Evolutionary conservation across 2,888 invertebrate species (phyloP), one percentile per base, ranked within the genome.

Genomic region (Bugula neritina): DNA sequence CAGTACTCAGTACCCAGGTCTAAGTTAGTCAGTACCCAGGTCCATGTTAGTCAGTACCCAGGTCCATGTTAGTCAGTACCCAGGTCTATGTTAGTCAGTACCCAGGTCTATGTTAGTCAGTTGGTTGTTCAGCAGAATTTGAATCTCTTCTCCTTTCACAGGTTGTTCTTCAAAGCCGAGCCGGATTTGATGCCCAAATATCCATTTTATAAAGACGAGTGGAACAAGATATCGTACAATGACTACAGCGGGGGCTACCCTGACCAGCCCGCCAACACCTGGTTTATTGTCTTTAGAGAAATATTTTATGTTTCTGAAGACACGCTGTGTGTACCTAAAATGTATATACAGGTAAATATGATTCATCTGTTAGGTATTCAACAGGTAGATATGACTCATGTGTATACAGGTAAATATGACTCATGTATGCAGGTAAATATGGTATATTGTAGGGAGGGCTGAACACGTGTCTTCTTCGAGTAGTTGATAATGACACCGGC

Each of bases 211-310:
- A 77, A 80, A 72, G 84, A 84, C 73, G 84, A 83, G 73, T 83
- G 84, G 83, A 84, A 83, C 76, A 83, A 83, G 75, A 81, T 84
- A 29, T 80, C 81, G 0, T 84, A 80, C 74, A 76, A 78, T 69
- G 84, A 84, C 73, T 84, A 83, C 74, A 77, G 78, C 55, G 84
- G 84, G 1, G 73, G 73, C 29, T 82, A 78, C 73, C 79, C 80
- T 29, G 84, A 84, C 54, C 84, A 84, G 74, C 77, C 81, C 5
- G 77, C 82, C 0, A 79, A 80, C 73, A 79, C 78, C 27, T 84
- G 84, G 84, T 84, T 84, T 75, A 77, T 83, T n/a, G 79, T 84
- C 29, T 84, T 83, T 77, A 80, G 83, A 73, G 83, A 83, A 72
- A 77, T 83, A 23, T 82, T 84, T 76, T 77, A 78, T 74, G 83